phyloP scores from a whole-genome alignment of 1,140 invertebrate genomes.

The Hyles euphorbiae region DNA sequence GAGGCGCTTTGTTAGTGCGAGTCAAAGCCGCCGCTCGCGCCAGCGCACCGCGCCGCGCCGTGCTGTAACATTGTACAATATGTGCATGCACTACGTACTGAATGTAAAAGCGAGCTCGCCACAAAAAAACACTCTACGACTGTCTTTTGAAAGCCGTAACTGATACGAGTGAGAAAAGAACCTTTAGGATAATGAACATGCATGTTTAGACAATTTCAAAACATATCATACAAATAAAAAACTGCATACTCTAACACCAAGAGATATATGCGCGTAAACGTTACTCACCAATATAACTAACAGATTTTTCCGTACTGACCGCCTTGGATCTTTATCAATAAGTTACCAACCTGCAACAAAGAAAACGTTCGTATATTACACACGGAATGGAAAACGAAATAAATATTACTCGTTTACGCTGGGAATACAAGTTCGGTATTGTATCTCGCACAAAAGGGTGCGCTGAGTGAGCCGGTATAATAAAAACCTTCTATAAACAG shows the following conservation, averaged over 20 bases:
- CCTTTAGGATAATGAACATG: too few relatives aligned
- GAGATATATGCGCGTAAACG: not conserved
- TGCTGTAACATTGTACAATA: slow-evolving; percentile 1
- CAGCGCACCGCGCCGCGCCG: too few relatives aligned
- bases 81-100: not conserved
- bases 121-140: slow-evolving; percentile 17
- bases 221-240: too few relatives aligned
- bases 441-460: slow-evolving; percentile 44
- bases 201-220: too few relatives aligned
- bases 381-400: not conserved
- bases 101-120: slow-evolving; percentile 6
- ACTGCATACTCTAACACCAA: not conserved
- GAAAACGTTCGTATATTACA: slow-evolving; percentile 23
- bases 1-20: slow-evolving; percentile 54
- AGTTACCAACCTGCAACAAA: slow-evolving; percentile 58
- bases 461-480: slow-evolving; percentile 34
- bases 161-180: slow-evolving; percentile 17
- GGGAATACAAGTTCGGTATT: slow-evolving; percentile 36
- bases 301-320: too few relatives aligned
- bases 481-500: slow-evolving; percentile 57
- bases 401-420: slow-evolving; percentile 31
- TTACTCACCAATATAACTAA: slow-evolving; percentile 9
- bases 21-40: not conserved
- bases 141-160: slow-evolving; percentile 42
- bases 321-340: slow-evolving; percentile 17